These are phyloP conservation scores for Glandiceps talaboti DNA, from an alignment of 53 echinoderm and acorn worm genomes.

Conservation along the genomic window DNA sequence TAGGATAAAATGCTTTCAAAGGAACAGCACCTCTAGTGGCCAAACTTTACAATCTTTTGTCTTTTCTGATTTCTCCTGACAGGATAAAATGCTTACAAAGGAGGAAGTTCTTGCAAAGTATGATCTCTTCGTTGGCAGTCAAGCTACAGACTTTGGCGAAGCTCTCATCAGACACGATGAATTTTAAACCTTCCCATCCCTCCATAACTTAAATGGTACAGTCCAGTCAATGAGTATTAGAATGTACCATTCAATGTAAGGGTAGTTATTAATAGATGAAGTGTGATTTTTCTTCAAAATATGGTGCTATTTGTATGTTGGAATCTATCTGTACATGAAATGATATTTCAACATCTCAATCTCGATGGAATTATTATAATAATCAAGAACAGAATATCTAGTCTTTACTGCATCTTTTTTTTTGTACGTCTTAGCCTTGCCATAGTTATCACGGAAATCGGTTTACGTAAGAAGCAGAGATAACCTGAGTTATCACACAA, in stretches of 20 bases:
- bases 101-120: conserved; percentile 60
- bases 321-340: too few species aligned
- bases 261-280: not conserved
- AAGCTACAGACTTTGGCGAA: conserved; percentile 91
- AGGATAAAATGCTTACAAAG: conserved; percentile 77
- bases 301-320: not conserved
- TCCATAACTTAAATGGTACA: not conserved
- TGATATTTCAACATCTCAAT: too few species aligned
- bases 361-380: too few species aligned
- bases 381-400: too few species aligned
- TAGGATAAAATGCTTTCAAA: too few species aligned
- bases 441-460: too few species aligned
- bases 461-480: too few species aligned
- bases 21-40: too few species aligned
- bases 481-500: too few species aligned
- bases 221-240: not conserved
- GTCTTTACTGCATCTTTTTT: too few species aligned
- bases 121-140: conserved; percentile 85
- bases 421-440: too few species aligned
- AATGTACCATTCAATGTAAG: not conserved
- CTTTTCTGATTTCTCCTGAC: conserved; percentile 10
- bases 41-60: too few species aligned
- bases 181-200: conserved; percentile 35
- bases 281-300: not conserved
- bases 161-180: conserved; percentile 91